Conservation (phyloP, 2,113 vertebrate species). For the Catagonus wagneri region DNA sequence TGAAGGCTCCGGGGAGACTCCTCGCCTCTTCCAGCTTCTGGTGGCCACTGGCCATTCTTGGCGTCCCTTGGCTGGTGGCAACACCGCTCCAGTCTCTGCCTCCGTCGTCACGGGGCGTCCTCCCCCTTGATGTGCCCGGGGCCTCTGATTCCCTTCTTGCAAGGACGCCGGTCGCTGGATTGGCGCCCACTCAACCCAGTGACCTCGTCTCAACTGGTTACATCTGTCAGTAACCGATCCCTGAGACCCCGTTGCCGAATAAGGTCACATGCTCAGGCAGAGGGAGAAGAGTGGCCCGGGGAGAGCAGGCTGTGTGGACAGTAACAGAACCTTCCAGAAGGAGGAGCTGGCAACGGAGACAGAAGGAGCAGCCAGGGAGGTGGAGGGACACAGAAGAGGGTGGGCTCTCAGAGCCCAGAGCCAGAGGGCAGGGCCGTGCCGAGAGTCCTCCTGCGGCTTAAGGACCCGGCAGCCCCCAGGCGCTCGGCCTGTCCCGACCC, state of each 20-base stretch:
- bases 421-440: not conserved
- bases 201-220: not conserved
- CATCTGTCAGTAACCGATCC: not conserved
- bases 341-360: not conserved
- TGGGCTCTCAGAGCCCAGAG: not conserved
- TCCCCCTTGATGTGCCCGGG: not conserved
- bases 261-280: not conserved
- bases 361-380: not conserved
- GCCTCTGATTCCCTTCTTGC: not conserved
- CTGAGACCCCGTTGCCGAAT: not conserved
- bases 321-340: not conserved
- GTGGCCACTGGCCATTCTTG: not conserved
- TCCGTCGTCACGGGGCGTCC: rapidly evolving
- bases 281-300: not conserved
- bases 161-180: not conserved
- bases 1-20: not conserved
- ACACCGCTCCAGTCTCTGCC: not conserved
- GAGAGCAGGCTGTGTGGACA: not conserved
- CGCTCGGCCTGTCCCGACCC: not conserved
- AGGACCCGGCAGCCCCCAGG: not conserved
- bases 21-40: not conserved
- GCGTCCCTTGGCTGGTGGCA: not conserved
- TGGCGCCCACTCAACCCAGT: not conserved
- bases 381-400: not conserved
- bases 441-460: too few species aligned